Percentiles rank a stretch among this genome's conserved stretches.
Evolutionary conservation across 2,888 invertebrate species (phyloP).

Genomic region (Ryuthela nishihirai): DNA sequence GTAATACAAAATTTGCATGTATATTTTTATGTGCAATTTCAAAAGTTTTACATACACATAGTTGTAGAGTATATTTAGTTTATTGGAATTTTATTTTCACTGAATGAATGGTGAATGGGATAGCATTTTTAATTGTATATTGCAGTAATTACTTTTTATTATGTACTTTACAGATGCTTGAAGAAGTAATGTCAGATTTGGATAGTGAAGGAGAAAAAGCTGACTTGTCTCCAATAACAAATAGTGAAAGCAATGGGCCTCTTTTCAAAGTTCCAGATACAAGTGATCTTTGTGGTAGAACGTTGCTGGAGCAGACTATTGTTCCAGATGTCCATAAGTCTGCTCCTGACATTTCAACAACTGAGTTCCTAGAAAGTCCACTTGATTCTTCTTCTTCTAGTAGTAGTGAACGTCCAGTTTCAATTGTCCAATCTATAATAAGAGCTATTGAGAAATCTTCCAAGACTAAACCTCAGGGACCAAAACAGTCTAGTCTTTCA

Average conservation of each 20-base stretch:
- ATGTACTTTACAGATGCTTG: conserved; percentile 21
- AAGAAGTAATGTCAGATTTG: conserved; percentile 28
- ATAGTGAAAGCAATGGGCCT: not conserved
- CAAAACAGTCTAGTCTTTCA: too few relatives aligned
- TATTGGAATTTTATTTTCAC: too few relatives aligned
- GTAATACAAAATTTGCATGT: too few relatives aligned
- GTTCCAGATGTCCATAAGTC: conserved; percentile 30
- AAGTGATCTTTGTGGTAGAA: not conserved
- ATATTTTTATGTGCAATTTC: too few relatives aligned
- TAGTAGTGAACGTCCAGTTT: conserved; percentile 20
- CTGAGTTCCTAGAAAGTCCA: conserved; percentile 16
- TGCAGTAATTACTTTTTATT: too few relatives aligned
- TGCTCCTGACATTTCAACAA: conserved; percentile 22
- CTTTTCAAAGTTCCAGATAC: not conserved
- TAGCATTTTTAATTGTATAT: too few relatives aligned
- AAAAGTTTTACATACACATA: too few relatives aligned
- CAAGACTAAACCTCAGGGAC: conserved; percentile 10
- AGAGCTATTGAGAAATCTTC: conserved; percentile 23
- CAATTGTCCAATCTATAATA: conserved; percentile 30
- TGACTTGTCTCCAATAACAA: not conserved
- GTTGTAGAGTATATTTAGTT: too few relatives aligned
- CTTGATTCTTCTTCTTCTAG: conserved; percentile 22
- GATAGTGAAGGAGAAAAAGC: conserved; percentile 24
- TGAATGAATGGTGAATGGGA: too few relatives aligned
- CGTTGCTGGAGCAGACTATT: conserved; percentile 12